Evolutionary conservation across 2,113 vertebrate genomes (phyloP).

Genomic region (Miniopterus natalensis): DNA sequence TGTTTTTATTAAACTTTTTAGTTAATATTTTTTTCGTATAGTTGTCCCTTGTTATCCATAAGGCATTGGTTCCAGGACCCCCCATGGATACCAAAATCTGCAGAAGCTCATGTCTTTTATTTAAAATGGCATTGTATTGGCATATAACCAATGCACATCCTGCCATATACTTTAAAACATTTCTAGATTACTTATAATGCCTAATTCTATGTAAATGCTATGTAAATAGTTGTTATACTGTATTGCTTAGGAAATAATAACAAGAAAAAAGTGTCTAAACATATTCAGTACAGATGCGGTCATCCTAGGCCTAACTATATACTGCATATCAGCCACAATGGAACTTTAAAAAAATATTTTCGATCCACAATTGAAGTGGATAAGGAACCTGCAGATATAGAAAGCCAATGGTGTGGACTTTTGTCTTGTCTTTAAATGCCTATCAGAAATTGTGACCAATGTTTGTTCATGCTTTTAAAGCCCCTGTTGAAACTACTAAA

Average conservation of each 20-base stretch:
- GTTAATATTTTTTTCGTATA: not conserved
- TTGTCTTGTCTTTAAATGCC: constrained; percentile 29
- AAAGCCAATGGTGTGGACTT: not conserved
- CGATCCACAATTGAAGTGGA: not conserved
- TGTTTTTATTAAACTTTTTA: not conserved
- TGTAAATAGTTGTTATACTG: not conserved
- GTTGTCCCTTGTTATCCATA: not conserved
- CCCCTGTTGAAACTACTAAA: constrained; percentile 26
- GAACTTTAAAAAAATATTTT: not conserved
- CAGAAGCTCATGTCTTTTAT: not conserved
- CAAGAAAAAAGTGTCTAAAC: not conserved
- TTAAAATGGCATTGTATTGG: not conserved
- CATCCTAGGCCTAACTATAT: no score
- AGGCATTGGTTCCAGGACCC: not conserved
- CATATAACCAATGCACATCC: not conserved
- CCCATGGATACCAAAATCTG: not conserved
- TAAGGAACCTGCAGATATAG: not conserved
- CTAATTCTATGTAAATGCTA: not conserved
- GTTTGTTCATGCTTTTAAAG: constrained; percentile 37
- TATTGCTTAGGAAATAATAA: not conserved
- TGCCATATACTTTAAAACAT: not conserved
- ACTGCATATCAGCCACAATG: not conserved
- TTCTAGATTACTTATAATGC: not conserved
- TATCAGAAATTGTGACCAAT: constrained; percentile 11
- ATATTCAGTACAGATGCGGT: not conserved